phyloP scores from a whole-genome alignment of 2,888 invertebrate genomes.

The Caradrina clavipalpis region DNA sequence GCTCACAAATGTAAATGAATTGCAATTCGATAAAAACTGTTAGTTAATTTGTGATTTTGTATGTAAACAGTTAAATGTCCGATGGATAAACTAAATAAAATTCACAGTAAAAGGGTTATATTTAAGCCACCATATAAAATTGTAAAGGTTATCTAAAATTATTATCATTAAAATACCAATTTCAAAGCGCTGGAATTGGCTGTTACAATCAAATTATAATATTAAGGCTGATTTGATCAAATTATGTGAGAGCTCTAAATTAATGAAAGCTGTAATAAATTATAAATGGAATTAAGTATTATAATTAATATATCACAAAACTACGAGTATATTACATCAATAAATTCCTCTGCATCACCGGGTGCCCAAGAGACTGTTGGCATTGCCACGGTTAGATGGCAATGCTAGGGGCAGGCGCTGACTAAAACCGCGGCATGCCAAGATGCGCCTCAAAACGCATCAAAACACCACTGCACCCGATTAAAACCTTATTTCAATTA shows the following conservation, averaged over 20 bases:
- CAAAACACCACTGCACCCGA: too few relatives aligned
- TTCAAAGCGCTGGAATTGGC: constrained; percentile 23
- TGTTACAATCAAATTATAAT: constrained; percentile 7
- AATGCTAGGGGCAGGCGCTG: too few relatives aligned
- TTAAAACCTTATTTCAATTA: too few relatives aligned
- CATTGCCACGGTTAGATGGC: too few relatives aligned
- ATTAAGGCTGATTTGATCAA: constrained; percentile 39
- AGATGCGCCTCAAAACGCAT: too few relatives aligned
- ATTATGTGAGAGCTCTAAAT: not conserved
- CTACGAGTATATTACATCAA: too few relatives aligned
- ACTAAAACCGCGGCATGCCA: too few relatives aligned
- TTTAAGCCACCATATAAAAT: not conserved
- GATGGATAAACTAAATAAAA: not conserved
- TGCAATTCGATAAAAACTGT: not conserved
- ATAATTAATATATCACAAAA: not conserved
- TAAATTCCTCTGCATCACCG: too few relatives aligned
- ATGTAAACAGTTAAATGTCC: not conserved
- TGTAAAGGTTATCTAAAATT: not conserved
- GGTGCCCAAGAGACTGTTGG: too few relatives aligned
- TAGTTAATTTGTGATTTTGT: not conserved
- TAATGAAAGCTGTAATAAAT: not conserved
- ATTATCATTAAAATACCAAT: not conserved
- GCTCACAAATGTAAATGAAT: not conserved
- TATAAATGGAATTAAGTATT: constrained; percentile 22
- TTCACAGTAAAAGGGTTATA: not conserved